These are phyloP conservation scores for Chrysodeixis includens DNA, from an alignment of 2,888 invertebrate species.

Conservation along the genomic window DNA sequence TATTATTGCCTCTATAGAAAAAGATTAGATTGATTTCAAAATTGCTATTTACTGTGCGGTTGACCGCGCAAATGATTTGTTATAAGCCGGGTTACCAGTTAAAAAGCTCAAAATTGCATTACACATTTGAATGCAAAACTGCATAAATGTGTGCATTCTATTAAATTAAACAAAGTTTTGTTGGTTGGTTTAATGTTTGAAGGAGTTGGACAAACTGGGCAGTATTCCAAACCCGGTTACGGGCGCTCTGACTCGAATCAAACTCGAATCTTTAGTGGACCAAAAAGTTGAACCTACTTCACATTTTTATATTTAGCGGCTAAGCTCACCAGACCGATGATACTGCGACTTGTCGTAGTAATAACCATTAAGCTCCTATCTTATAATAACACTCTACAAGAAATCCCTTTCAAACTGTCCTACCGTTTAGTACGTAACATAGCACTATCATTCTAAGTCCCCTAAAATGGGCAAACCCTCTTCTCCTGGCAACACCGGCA, in stretches of 20 bases:
- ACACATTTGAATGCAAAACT: not conserved
- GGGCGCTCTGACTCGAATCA: not conserved
- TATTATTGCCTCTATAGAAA: constrained; percentile 63
- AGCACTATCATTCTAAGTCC: constrained; percentile 52
- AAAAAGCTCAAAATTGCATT: constrained; percentile 19
- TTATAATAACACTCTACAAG: constrained; percentile 29
- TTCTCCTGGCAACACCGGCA: constrained; percentile 49
- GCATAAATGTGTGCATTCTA: not conserved
- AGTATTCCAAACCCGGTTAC: not conserved
- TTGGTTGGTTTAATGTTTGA: not conserved
- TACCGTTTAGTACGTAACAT: constrained; percentile 50
- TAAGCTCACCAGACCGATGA: not conserved
- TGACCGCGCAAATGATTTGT: constrained; percentile 67
- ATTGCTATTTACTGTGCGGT: constrained; percentile 80
- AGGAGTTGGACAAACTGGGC: not conserved
- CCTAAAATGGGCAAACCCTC: constrained; percentile 54
- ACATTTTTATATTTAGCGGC: not conserved
- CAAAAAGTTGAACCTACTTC: not conserved
- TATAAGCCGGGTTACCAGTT: constrained; percentile 55
- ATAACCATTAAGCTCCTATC: constrained; percentile 10
- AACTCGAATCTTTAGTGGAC: not conserved
- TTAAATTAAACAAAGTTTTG: constrained; percentile 3
- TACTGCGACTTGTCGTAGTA: constrained; percentile 3
- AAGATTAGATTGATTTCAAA: constrained; percentile 77
- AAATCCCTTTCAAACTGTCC: constrained; percentile 29